Evolutionary conservation across 2,113 vertebrate genomes (phyloP).

Genomic region (Micromys minutus): DNA sequence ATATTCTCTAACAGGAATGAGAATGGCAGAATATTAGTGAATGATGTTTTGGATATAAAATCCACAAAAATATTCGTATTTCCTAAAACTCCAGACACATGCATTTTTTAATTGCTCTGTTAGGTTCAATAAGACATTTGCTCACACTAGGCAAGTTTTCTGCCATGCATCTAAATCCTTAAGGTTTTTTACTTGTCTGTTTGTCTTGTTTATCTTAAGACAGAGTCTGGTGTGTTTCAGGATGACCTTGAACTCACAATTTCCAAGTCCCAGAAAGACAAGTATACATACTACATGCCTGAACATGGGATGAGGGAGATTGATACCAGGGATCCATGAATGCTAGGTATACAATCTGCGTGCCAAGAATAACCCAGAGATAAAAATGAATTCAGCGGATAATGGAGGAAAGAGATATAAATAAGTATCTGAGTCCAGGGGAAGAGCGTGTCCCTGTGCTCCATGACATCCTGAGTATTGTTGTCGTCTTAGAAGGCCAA

Average conservation of each 20-base stretch:
- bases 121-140: background rate
- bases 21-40: background rate
- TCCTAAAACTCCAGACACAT: background rate
- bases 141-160: background rate
- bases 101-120: background rate
- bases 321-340: background rate
- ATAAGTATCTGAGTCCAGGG: background rate
- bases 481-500: background rate
- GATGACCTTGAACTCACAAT: background rate
- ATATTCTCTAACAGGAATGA: background rate
- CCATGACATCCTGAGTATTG: background rate
- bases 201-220: background rate
- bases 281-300: background rate
- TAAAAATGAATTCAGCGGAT: slow-evolving; percentile 1
- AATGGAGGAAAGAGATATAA: background rate
- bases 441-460: background rate
- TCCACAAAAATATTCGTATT: background rate
- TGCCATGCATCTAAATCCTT: background rate
- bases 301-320: background rate
- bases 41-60: background rate
- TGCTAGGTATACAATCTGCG: background rate
- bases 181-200: background rate
- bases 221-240: background rate
- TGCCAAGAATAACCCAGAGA: background rate
- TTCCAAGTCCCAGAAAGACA: background rate